These are phyloP conservation scores for Eudasyphora cyanicolor DNA, from an alignment of 2,888 invertebrate species.

Conservation along the genomic window DNA sequence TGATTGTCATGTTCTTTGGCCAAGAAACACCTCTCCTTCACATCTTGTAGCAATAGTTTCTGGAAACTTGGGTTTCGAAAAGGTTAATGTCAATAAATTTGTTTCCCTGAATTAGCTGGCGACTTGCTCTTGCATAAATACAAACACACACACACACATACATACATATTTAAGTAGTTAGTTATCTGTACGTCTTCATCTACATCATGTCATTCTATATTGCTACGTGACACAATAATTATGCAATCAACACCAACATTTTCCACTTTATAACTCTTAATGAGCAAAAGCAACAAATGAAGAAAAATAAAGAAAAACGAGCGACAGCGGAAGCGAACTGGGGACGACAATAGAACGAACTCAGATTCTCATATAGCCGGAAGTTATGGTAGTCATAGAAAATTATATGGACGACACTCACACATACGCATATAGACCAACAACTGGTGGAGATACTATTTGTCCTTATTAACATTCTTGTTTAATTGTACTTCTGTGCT, in stretches of 20 bases:
- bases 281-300: conserved; percentile 19
- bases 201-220: conserved; percentile 14
- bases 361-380: conserved; percentile 36
- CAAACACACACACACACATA: neutral
- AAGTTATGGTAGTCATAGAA: conserved; percentile 50
- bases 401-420: no score
- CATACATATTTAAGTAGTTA: no score
- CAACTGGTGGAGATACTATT: conserved; percentile 11
- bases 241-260: conserved; percentile 56
- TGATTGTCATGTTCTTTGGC: no score
- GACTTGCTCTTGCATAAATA: neutral
- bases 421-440: no score
- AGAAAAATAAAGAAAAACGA: conserved; percentile 24
- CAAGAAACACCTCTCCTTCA: no score
- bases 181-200: neutral
- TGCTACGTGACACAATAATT: conserved; percentile 51
- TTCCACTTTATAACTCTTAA: conserved; percentile 46
- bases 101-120: neutral
- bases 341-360: conserved; percentile 6
- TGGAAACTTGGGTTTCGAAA: no score
- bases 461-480: conserved; percentile 30
- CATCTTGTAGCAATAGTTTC: no score
- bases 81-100: no score
- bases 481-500: neutral
- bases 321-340: neutral